phyloP scores from a whole-genome alignment of 2,888 invertebrate species.

The Meliscaeva auricollis region DNA sequence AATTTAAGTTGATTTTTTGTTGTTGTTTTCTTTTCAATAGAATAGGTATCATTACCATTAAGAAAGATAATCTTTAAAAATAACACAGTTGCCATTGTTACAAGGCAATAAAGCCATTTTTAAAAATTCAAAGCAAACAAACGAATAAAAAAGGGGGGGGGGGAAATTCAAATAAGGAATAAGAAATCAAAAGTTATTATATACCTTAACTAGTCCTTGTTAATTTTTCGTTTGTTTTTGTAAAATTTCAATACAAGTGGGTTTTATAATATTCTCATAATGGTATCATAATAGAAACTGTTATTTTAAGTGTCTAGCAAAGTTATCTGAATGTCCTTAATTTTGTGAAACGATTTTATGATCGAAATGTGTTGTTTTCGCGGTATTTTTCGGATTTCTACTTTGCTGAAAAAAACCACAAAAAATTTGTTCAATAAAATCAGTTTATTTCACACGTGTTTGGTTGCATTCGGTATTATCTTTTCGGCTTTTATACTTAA shows the following conservation, averaged over 20 bases:
- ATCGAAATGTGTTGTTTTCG: no score
- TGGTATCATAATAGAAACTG: no score
- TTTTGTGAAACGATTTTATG: no score
- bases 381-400: no score
- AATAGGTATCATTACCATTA: neutral
- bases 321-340: no score
- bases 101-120: neutral
- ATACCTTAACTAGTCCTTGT: neutral
- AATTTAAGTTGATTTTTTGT: neutral
- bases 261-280: no score
- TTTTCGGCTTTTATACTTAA: no score
- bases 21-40: neutral
- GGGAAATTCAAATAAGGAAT: neutral
- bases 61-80: neutral
- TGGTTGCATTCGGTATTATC: no score
- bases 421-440: no score
- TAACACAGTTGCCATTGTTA: neutral
- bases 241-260: neutral
- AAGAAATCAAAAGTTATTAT: neutral
- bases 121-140: neutral
- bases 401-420: no score
- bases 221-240: neutral
- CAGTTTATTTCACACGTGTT: no score
- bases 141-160: neutral
- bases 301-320: no score